Evolutionary conservation across 2,888 invertebrate species (phyloP).

Genomic region (Drosophila koepferae): DNA sequence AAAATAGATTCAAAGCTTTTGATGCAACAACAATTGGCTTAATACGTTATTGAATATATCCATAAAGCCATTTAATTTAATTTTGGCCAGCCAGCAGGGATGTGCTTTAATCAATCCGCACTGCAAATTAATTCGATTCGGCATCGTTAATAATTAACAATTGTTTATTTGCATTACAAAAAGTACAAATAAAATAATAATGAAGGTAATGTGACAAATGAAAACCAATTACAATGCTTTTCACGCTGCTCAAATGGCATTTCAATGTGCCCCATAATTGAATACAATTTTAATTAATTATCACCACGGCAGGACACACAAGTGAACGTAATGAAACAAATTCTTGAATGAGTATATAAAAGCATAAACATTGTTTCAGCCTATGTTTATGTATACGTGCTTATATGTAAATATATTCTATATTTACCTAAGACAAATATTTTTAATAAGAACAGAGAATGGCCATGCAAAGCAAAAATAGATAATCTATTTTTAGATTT

Average conservation of each 20-base stretch:
- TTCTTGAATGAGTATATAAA: not conserved
- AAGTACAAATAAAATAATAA: not conserved
- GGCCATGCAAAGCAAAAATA: not conserved
- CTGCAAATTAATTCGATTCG: conserved; percentile 25
- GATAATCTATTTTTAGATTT: not conserved
- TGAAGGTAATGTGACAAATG: conserved; percentile 34
- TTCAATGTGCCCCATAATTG: conserved; percentile 14
- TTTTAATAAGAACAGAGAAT: not conserved
- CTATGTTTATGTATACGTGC: not conserved
- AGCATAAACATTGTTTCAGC: not conserved
- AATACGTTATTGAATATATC: conserved; percentile 1
- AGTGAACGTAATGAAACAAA: not conserved
- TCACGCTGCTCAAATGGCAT: conserved; percentile 9
- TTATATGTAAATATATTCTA: not conserved
- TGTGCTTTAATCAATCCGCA: conserved; percentile 25
- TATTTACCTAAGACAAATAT: not conserved
- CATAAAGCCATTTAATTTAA: conserved; percentile 1
- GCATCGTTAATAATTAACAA: conserved; percentile 23
- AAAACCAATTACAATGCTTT: conserved; percentile 33
- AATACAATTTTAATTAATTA: conserved; percentile 17
- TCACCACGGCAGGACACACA: not conserved
- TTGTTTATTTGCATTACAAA: conserved; percentile 8
- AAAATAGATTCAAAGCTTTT: not conserved
- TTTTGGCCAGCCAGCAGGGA: conserved; percentile 1
- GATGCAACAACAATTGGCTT: conserved; percentile 22